Percentiles rank a stretch among this genome's conserved stretches.
phyloP scores from a whole-genome alignment of 2,797 vertebrate species.

The Decapterus maruadsi region DNA sequence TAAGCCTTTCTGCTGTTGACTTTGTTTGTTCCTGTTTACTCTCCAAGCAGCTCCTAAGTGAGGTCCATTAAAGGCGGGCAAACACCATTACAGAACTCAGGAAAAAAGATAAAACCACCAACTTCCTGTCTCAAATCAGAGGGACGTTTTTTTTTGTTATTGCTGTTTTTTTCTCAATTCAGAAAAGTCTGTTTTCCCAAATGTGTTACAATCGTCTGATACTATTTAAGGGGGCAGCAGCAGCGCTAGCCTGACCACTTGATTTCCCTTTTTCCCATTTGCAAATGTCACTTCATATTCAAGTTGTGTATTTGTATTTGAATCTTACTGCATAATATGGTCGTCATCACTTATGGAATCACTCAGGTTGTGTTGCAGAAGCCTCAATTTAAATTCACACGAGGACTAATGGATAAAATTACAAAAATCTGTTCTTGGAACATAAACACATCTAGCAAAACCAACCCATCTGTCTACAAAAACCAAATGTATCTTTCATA shows the following conservation, averaged over 20 bases:
- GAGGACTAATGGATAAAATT: no score
- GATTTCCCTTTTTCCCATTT: not conserved
- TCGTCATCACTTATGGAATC: not conserved
- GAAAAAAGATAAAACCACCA: constrained; percentile 44
- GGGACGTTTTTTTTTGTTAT: not conserved
- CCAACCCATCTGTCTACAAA: no score
- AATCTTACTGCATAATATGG: not conserved
- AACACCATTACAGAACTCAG: constrained; percentile 14
- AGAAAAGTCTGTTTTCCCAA: not conserved
- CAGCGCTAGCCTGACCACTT: not conserved
- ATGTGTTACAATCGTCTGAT: not conserved
- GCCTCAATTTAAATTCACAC: no score
- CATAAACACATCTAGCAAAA: not conserved
- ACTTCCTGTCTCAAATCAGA: constrained; percentile 24
- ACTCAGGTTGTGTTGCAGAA: no score
- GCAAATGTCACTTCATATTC: not conserved
- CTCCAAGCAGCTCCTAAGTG: constrained; percentile 31
- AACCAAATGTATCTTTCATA: no score
- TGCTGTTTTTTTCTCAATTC: not conserved
- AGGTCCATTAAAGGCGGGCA: constrained; percentile 40
- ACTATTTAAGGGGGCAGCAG: constrained; percentile 47
- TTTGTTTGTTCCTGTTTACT: constrained; percentile 74
- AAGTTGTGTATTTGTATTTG: not conserved
- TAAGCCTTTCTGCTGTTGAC: constrained; percentile 16
- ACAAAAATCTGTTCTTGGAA: no score